Evolutionary conservation across 2,797 vertebrate genomes (phyloP), one percentile per base, ranked within the genome.

Genomic region (Clarias fuscus): DNA sequence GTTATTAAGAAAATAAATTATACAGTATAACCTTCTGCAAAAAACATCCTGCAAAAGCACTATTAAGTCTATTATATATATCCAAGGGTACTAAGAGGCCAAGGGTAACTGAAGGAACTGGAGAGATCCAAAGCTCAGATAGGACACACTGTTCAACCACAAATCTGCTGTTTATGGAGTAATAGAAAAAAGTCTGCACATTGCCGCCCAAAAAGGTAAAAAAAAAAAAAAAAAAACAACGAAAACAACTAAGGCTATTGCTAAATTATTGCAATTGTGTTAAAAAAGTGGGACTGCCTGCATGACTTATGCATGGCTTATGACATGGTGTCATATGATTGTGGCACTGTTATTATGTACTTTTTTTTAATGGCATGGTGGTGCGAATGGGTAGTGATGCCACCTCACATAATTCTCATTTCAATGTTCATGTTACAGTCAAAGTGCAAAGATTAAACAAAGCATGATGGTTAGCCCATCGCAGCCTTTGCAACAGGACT

Each of bases 361-460:
- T 33, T 33, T 33, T 33, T 37, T 37, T 53, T 71, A 14, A 40
- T 73, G 40, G 70, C 70, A 72, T 43, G 7, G 11, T 43, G 40
- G 18, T 72, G 18, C 40, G 22, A 48, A 75, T 53, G 72, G 71
- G 40, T n/a, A 76, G 22, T 76, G 24, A 76, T 56, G 43, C 48
- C 24, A 14, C 73, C 24, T 76, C 15, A 56, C 43, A n/a, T 53
- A 75, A 75, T 75, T 15, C 43, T 75, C 22, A 1, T 73, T 7
- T 10, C 8, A 8, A 43, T 24, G 18, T 43, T 73, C 13, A 73
- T 73, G 71, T 73, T 48, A 48, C 13, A 56, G 24, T 76, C 73
- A 56, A 56, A 76, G 48, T 76, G 40, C 43, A 76, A 76, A 75
- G 20, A 10, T 48, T 73, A 73, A 75, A 53, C 72, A 75, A 75